Evolutionary conservation across 2,113 vertebrate genomes (phyloP).

Genomic region (Plecotus auritus): DNA sequence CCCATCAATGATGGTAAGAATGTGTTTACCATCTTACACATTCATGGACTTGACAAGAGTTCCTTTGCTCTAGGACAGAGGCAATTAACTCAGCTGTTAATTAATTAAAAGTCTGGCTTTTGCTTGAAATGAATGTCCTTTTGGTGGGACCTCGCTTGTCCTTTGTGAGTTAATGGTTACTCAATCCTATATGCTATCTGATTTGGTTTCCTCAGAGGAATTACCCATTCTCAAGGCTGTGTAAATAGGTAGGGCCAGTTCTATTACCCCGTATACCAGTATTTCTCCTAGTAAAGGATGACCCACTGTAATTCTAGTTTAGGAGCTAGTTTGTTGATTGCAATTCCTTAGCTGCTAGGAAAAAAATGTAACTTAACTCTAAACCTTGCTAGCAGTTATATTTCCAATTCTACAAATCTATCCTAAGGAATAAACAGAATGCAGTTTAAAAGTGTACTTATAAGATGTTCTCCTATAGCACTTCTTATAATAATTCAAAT

Average conservation of each 20-base stretch:
- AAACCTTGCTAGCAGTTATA: not conserved
- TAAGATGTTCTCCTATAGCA: not conserved
- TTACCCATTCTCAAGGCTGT: not conserved
- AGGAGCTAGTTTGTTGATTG: conserved; percentile 9
- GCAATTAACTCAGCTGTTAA: not conserved
- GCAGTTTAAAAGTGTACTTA: not conserved
- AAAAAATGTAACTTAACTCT: not conserved
- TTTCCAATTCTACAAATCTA: not conserved
- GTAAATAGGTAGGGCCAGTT: not conserved
- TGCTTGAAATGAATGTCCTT: not conserved
- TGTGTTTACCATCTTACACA: not conserved
- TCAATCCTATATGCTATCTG: not conserved
- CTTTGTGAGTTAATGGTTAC: not conserved
- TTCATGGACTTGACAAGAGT: not conserved
- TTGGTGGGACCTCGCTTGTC: not conserved
- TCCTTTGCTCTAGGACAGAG: not conserved
- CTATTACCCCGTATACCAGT: not conserved
- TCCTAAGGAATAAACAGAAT: conserved; percentile 4
- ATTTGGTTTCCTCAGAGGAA: not conserved
- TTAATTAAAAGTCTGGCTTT: not conserved
- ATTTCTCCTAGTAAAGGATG: not conserved
- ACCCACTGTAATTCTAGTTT: not conserved
- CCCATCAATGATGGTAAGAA: not conserved
- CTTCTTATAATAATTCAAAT: not conserved
- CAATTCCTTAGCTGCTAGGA: not conserved